Conservation (phyloP, 1,140 invertebrate genomes). For the Platorchestia sp. region DNA sequence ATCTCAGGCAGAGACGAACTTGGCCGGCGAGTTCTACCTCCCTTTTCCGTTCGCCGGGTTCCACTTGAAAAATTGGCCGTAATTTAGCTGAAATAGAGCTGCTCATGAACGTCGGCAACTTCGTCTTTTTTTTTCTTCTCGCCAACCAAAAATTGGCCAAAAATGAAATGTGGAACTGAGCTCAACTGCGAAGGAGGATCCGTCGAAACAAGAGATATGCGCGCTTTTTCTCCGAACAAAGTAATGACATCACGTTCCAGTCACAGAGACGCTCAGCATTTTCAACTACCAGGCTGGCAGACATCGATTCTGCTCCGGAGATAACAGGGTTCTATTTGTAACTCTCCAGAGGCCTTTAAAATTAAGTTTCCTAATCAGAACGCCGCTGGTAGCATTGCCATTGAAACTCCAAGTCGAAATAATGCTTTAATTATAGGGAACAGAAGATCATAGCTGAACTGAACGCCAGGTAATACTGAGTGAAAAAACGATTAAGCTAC, state of each 20-base stretch:
- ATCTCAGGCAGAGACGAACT: constrained; percentile 43
- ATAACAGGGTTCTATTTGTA: background rate
- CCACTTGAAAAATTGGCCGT: constrained; percentile 54
- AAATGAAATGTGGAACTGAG: constrained; percentile 44
- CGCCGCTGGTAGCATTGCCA: background rate
- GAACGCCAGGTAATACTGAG: background rate
- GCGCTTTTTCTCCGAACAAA: background rate
- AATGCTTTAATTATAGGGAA: background rate
- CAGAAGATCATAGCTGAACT: background rate
- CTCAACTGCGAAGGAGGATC: constrained; percentile 20
- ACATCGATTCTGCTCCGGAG: background rate
- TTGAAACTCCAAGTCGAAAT: background rate
- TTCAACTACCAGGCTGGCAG: background rate
- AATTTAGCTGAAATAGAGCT: constrained; percentile 55
- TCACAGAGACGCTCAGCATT: background rate
- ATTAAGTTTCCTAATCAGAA: background rate
- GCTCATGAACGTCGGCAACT: constrained; percentile 48
- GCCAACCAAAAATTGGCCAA: constrained; percentile 40
- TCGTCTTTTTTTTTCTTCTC: background rate
- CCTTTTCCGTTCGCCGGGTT: constrained; percentile 50
- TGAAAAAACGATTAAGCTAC: background rate
- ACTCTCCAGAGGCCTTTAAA: background rate
- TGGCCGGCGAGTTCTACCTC: constrained; percentile 36
- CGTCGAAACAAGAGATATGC: constrained; percentile 52
- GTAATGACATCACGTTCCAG: constrained; percentile 43